Base-by-base conservation (phyloP, 1,140 invertebrate genomes). In the Papilio polyxenes region DNA sequence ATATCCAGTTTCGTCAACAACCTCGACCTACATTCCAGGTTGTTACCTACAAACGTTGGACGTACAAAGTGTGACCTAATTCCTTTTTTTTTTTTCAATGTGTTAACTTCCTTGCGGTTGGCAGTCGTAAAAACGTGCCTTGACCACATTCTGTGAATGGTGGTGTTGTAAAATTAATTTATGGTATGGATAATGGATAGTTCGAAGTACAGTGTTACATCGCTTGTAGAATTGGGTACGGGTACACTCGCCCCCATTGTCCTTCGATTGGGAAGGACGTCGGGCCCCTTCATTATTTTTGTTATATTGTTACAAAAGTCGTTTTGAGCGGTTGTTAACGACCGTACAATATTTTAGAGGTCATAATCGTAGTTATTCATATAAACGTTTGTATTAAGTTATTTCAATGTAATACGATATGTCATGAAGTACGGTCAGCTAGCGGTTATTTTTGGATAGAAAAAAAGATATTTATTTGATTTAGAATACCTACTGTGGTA, bases 241-340 rank as follows among this genome's bases (percentile, higher is more conserved):
- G 84, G 84, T 86, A 85, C 85, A 86, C 86, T 86, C 82, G 85
- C 82, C 87, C 87, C 85, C 86, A 89, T 93, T 92, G 91, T 91
- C 86, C 86, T 75, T 91, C 92, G 88, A 89, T 65, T 82, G 82
- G 86, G 83, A 88, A 91, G 91, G 90, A 90, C 83, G 87, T 85
- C 81, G 86, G 82, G 83, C 85, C 82, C 84, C 86, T 83, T 82
- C 83, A 82, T 83, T 90, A 85, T 59, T 85, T 82, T 81, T 80
- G 80, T 76, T 82, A 82, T 77, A 78, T 84, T 74, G 79, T 83
- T 76, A 83, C 79, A 80, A 72, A 72, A 82, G 82, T 84, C 83
- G 82, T 84, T 85, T 86, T 83, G 82, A 83, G 86, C 81, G 62
- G 44, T 76, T 59, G 72, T 80, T 83, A 87, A 85, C 81, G 82